phyloP scores from a whole-genome alignment of 2,113 vertebrate genomes.

The Rhizomys pruinosus region DNA sequence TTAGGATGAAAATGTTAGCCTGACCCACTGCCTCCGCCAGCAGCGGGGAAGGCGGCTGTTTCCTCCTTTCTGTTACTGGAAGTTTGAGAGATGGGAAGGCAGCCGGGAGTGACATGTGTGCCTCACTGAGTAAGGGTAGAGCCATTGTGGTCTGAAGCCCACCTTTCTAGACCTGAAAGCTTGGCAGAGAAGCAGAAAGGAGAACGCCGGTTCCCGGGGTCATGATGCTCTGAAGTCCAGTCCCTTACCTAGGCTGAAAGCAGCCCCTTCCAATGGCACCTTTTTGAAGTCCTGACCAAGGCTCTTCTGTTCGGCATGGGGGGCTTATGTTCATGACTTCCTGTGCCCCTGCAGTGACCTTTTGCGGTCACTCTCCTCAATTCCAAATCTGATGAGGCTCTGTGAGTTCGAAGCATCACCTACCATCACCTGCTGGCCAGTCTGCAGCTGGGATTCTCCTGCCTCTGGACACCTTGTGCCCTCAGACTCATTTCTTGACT shows the following conservation, averaged over 20 bases:
- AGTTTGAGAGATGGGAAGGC: constrained; percentile 67
- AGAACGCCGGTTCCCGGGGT: too few species aligned
- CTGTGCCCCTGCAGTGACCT: not conserved
- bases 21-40: constrained; percentile 83
- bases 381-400: not conserved
- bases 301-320: constrained; percentile 29
- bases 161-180: not conserved
- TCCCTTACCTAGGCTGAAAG: not conserved
- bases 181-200: not conserved
- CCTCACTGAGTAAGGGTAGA: constrained; percentile 80
- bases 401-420: not conserved
- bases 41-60: constrained; percentile 76
- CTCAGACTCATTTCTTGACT: not conserved
- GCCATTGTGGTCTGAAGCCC: constrained; percentile 30
- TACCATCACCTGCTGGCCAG: accelerated
- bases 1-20: not conserved
- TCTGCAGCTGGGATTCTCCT: not conserved
- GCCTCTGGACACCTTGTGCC: accelerated
- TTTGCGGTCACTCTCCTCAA: too few species aligned
- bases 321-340: not conserved
- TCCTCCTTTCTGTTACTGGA: constrained; percentile 81
- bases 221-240: not conserved
- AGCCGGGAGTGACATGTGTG: constrained; percentile 58
- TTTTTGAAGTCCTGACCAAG: not conserved
- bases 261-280: not conserved